Evolutionary conservation across 2,113 vertebrate species (phyloP).

Genomic region (Oenanthe oenanthe): DNA sequence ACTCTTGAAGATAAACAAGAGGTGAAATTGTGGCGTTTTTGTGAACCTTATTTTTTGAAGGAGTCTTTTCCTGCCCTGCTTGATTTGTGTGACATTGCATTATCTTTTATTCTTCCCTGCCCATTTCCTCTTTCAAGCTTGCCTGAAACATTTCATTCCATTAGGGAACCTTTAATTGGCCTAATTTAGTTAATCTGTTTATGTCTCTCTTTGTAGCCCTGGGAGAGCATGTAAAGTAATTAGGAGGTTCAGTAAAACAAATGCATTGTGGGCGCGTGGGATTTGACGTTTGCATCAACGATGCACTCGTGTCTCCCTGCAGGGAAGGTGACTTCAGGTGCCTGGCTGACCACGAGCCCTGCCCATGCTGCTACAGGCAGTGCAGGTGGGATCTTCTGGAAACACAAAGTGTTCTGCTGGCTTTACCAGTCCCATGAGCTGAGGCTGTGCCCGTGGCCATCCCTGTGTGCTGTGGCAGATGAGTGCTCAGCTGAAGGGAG

Average conservation of each 20-base stretch:
- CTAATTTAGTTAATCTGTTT: constrained; percentile 76
- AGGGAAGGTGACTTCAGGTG: neutral
- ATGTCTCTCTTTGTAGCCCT: constrained; percentile 68
- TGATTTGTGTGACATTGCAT: neutral
- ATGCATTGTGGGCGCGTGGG: neutral
- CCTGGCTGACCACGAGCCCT: rapidly evolving
- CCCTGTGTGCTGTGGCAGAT: neutral
- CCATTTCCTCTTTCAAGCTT: constrained; percentile 34
- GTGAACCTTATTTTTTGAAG: neutral
- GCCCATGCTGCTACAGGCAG: neutral
- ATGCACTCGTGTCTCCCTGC: neutral
- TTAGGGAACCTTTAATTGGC: constrained; percentile 75
- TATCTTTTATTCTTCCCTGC: constrained; percentile 21
- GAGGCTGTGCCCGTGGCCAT: rapidly evolving
- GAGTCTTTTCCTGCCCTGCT: neutral
- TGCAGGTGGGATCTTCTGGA: neutral
- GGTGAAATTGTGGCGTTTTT: neutral
- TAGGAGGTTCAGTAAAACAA: constrained; percentile 68
- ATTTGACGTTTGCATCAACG: neutral
- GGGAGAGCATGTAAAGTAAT: constrained; percentile 71
- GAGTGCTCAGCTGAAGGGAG: neutral
- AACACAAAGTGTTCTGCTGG: neutral
- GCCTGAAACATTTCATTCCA: constrained; percentile 72
- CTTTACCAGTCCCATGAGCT: neutral
- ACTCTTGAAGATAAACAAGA: neutral